Percentiles rank a stretch among this genome's conserved stretches.
Conservation (phyloP, 2,888 invertebrate genomes). For the Cryptocephalus moraei region DNA sequence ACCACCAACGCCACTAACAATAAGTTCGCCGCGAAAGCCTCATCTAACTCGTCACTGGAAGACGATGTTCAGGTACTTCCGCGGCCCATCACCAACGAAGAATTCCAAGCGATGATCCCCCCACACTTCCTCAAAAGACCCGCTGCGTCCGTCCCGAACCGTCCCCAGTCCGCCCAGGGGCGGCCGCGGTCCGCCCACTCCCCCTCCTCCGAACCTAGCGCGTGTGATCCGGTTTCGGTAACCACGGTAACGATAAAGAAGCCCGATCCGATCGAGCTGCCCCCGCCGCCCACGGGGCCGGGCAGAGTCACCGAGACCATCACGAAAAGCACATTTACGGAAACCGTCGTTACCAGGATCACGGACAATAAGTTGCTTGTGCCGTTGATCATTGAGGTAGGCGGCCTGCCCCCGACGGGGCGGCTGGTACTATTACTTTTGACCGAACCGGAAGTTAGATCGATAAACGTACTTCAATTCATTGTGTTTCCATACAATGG, state of each 20-base stretch:
- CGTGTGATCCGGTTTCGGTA: constrained; percentile 37
- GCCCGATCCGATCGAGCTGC: constrained; percentile 57
- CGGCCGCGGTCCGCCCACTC: constrained; percentile 20
- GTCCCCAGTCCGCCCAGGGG: constrained; percentile 25
- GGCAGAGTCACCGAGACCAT: constrained; percentile 89
- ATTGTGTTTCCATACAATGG: too few species aligned
- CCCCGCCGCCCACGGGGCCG: constrained; percentile 72
- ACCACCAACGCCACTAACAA: constrained; percentile 30
- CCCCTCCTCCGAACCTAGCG: constrained; percentile 26
- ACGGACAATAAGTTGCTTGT: constrained; percentile 84
- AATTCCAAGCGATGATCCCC: constrained; percentile 92
- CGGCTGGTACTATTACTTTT: constrained; percentile 7
- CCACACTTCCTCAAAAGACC: constrained; percentile 65
- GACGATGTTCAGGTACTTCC: constrained; percentile 46
- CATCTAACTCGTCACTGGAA: constrained; percentile 44
- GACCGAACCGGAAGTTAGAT: too few species aligned
- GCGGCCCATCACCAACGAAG: constrained; percentile 85
- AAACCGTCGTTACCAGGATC: constrained; percentile 88
- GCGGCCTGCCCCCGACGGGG: constrained; percentile 25
- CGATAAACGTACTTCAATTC: too few species aligned
- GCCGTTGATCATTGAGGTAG: constrained; percentile 84
- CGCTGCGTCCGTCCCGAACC: constrained; percentile 15
- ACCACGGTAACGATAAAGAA: constrained; percentile 83
- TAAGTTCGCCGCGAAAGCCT: constrained; percentile 9
- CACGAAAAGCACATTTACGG: constrained; percentile 92